Evolutionary conservation across 2,113 vertebrate genomes (phyloP), one percentile per base, ranked within the genome.

Genomic region (Grammomys surdaster): DNA sequence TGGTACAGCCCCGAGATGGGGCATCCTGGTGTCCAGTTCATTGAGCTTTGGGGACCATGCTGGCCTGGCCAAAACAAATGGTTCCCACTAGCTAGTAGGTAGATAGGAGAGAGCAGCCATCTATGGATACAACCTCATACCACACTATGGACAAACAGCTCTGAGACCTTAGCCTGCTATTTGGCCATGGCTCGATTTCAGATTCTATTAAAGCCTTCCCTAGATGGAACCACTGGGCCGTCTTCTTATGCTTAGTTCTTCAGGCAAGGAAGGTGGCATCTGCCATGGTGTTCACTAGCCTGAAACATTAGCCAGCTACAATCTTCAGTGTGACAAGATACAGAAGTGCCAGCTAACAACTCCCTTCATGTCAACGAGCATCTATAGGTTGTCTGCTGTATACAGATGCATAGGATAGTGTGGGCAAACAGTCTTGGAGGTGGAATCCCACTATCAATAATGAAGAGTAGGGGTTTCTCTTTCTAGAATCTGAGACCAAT

Each of bases 1-100:
- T 0, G 19, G 8, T 36, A 33, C 6, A 20, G 40, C 40, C 40
- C 51, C 7, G 69, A 19, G n/a, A 17, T 0, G 19, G 8, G 40
- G n/a, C 6, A 20, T 14, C 28, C 4, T 33, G 9, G 72, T 14
- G 6, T 6, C 26, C 43, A 82, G 88, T 40, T 73, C 28, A 85
- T 0, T 0, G 2, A 3, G 9, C 60, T 40, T 48, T 24, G 31
- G 22, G 0, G 48, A 70, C 54, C 46, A 65, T 16, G 43, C 46
- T 2, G n/a, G n/a, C 92, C 0, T 1, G 33, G n/a, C 92, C 0
- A 0, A 1, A 75, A 51, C 76, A 78, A 75, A 75, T 8, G 14
- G 3, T 78, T 81, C 24, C 24, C 63, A 89, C 24, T 33, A 58
- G 1, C 46, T 2, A 33, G 81, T 88, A 67, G 70, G 67, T 19